Evolutionary conservation across 1,140 invertebrate genomes (phyloP).

Genomic region (Copidosoma floridanum): DNA sequence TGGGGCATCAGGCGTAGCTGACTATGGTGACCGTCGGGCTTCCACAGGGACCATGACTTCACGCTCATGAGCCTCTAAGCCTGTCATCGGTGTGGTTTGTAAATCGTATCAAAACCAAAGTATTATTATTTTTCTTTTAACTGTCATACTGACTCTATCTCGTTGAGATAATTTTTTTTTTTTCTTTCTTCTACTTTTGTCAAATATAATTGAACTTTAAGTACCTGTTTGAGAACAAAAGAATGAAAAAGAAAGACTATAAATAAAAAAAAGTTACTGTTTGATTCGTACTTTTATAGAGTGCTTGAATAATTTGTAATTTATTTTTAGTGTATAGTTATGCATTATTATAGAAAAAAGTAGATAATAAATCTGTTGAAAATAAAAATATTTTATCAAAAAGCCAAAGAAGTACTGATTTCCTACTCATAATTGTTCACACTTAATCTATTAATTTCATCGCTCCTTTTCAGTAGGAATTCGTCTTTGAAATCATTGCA

Average conservation of each 20-base stretch:
- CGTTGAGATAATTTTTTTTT: not conserved
- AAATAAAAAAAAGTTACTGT: constrained; percentile 13
- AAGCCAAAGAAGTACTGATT: constrained; percentile 32
- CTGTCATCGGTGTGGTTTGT: constrained; percentile 48
- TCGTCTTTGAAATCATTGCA: constrained; percentile 35
- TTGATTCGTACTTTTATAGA: not conserved
- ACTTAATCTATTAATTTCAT: constrained; percentile 45
- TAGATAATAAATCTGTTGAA: constrained; percentile 24
- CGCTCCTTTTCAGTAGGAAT: constrained; percentile 47
- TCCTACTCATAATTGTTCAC: constrained; percentile 24
- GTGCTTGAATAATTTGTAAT: constrained; percentile 11
- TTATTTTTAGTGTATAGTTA: constrained; percentile 22
- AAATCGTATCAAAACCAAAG: constrained; percentile 48
- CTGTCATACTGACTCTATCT: not conserved
- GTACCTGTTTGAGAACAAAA: not conserved
- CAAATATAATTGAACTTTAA: not conserved
- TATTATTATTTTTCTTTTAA: constrained; percentile 29
- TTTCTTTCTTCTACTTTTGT: constrained; percentile 17
- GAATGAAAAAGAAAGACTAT: constrained; percentile 11
- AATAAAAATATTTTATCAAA: constrained; percentile 21
- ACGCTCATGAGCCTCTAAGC: constrained; percentile 29
- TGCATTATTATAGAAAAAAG: constrained; percentile 27
- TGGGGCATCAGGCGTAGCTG: constrained; percentile 25
- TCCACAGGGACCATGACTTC: constrained; percentile 24
- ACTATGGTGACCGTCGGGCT: constrained; percentile 28